Base-by-base conservation (phyloP, 1,140 invertebrate genomes). In the Cyphomyrmex costatus region DNA sequence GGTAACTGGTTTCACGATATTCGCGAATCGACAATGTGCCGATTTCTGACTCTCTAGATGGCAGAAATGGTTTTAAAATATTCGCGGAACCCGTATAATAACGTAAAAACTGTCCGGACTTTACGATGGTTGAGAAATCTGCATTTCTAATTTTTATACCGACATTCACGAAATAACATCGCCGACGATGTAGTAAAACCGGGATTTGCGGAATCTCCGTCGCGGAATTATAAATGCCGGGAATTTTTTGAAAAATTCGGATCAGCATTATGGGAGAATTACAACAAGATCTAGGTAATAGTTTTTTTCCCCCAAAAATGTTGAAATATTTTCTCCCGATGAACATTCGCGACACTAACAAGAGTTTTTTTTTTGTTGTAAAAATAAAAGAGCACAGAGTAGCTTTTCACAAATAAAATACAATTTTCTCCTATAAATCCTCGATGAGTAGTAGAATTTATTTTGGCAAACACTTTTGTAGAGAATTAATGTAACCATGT, bases 121-220 rank as follows among this genome's bases (percentile, higher is more conserved):
- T 83, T 21, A 74, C 68, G 68, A 60, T 33, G 63, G 21, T 56
- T 21, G 49, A 70, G 53, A 42, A 83, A 83, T 83, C 27, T 74
- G 66, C 79, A 83, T 83, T 83, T 83, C 79, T 83, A 83, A 83
- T 83, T 83, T 83, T 83, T 83, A 83, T 74, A 83, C 68, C 53
- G 79, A 74, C 79, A 74, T 83, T 73, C 79, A 33, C 68, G 79
- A 83, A 74, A 74, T 74, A 73, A 74, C 79, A 74, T 83, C 27
- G 53, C 24, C 56, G 24, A 60, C 79, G 79, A 74, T 74, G 68
- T 49, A 83, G 68, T 46, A 60, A 83, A 83, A 83, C 24, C 36
- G 79, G 51, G 79, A 83, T 83, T 60, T 74, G 36, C 36, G 68
- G 68, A 83, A 83, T 83, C 68, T 74, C 36, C 68, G 27, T 83